A percentile compares a stretch with the other conserved stretches of the same genome.
phyloP scores from a whole-genome alignment of 2,888 invertebrate species.

The Epinotia demarniana region DNA sequence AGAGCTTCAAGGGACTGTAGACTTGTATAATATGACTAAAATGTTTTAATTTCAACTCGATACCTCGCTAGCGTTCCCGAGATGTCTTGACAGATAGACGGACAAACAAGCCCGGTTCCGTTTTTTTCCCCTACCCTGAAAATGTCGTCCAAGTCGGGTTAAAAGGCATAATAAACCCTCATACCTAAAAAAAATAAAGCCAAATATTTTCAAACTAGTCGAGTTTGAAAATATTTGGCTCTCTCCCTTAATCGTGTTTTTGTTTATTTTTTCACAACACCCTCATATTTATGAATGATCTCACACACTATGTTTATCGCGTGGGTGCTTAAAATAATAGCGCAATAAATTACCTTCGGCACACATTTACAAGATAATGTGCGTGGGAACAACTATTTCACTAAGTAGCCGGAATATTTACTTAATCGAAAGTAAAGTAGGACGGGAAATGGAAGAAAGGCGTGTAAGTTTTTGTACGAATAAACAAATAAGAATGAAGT shows the following conservation, averaged over 20 bases:
- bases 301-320: slow-evolving; percentile 17
- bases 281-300: slow-evolving; percentile 19
- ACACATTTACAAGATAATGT: slow-evolving; percentile 35
- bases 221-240: too few relatives aligned
- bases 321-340: slow-evolving; percentile 28
- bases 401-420: slow-evolving; percentile 20
- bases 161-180: too few relatives aligned
- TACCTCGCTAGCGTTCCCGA: too few relatives aligned
- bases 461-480: background rate
- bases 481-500: background rate
- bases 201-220: too few relatives aligned
- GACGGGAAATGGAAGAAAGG: background rate
- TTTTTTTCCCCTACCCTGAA: too few relatives aligned
- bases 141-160: too few relatives aligned
- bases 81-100: too few relatives aligned
- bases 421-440: background rate
- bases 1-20: too few relatives aligned
- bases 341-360: slow-evolving; percentile 28
- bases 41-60: too few relatives aligned
- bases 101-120: too few relatives aligned
- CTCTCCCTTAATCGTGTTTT: background rate
- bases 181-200: too few relatives aligned
- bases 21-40: too few relatives aligned
- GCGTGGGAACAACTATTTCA: slow-evolving; percentile 27
- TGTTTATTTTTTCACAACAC: slow-evolving; percentile 1